phyloP scores from a whole-genome alignment of 2,888 invertebrate species.

The Diachrysia chrysitis region DNA sequence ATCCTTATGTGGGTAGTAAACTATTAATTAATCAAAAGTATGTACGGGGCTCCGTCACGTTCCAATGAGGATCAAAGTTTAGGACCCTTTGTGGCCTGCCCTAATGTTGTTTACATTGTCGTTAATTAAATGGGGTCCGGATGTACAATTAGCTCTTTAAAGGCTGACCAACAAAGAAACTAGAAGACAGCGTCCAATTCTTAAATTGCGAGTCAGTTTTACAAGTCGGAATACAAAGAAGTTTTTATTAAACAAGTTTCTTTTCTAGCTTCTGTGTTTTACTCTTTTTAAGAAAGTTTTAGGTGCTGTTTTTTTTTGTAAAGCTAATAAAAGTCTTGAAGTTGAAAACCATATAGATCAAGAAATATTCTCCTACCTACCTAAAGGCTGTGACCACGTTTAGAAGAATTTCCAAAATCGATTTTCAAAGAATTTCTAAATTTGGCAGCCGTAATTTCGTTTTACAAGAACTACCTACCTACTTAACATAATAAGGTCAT shows the following conservation, averaged over 20 bases:
- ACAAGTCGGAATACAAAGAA: background rate
- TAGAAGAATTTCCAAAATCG: too few species aligned
- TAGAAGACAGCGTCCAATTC: constrained; percentile 32
- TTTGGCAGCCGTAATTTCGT: too few species aligned
- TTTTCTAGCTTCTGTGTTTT: background rate
- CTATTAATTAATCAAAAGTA: constrained; percentile 77
- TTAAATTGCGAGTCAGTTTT: constrained; percentile 14
- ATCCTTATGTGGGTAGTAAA: constrained; percentile 68
- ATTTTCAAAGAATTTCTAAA: too few species aligned
- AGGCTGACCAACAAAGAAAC: constrained; percentile 51
- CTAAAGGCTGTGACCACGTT: too few species aligned
- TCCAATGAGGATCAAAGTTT: constrained; percentile 69
- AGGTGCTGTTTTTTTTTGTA: background rate
- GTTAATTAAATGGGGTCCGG: constrained; percentile 75
- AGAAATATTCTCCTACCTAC: too few species aligned
- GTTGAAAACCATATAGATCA: background rate
- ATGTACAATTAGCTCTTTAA: constrained; percentile 66
- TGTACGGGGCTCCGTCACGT: constrained; percentile 62
- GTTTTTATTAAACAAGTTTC: constrained; percentile 4
- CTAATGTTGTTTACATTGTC: constrained; percentile 81
- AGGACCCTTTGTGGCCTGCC: constrained; percentile 72
- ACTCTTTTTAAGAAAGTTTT: background rate
- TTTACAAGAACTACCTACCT: too few species aligned
- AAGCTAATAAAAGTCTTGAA: background rate
- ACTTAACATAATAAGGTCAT: too few species aligned